Conservation (phyloP, 2,888 invertebrate species). For the Ametastegia equiseti region DNA sequence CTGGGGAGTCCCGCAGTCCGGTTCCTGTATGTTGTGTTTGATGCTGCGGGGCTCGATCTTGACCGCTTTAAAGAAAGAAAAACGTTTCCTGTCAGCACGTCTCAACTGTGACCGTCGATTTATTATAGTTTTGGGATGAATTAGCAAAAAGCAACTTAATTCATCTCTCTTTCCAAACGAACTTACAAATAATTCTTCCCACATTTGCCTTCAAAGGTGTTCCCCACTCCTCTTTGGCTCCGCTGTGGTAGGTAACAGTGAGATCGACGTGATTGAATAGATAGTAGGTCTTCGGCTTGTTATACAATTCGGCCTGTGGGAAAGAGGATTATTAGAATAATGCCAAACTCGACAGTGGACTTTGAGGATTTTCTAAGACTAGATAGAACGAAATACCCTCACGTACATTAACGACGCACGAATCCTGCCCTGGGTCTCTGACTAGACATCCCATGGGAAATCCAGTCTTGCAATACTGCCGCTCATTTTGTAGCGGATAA, state of each 20-base stretch:
- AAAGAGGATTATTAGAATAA: background rate
- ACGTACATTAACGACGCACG: conserved; percentile 68
- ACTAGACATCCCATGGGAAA: conserved; percentile 99
- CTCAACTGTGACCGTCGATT: no score
- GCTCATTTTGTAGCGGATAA: conserved; percentile 84
- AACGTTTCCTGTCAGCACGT: no score
- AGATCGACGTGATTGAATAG: conserved; percentile 98
- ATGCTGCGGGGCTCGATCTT: conserved; percentile 78
- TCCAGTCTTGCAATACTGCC: conserved; percentile 94
- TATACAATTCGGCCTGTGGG: conserved; percentile 77
- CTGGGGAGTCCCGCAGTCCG: conserved; percentile 75
- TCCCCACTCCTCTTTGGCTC: conserved; percentile 92
- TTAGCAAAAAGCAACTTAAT: no score
- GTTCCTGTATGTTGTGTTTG: conserved; percentile 72
- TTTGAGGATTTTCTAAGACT: background rate
- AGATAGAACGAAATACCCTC: background rate
- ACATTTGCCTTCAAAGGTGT: conserved; percentile 86
- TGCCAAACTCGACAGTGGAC: conserved; percentile 11
- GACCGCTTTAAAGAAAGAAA: conserved; percentile 72
- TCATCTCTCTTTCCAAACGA: conserved; percentile 14
- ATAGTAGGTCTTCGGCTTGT: conserved; percentile 88
- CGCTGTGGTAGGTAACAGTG: conserved; percentile 95
- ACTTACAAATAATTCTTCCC: conserved; percentile 87
- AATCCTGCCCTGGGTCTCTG: conserved; percentile 74
- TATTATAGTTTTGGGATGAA: no score